Conservation (phyloP, 2,797 vertebrate species). For the Ceryle rudis region DNA sequence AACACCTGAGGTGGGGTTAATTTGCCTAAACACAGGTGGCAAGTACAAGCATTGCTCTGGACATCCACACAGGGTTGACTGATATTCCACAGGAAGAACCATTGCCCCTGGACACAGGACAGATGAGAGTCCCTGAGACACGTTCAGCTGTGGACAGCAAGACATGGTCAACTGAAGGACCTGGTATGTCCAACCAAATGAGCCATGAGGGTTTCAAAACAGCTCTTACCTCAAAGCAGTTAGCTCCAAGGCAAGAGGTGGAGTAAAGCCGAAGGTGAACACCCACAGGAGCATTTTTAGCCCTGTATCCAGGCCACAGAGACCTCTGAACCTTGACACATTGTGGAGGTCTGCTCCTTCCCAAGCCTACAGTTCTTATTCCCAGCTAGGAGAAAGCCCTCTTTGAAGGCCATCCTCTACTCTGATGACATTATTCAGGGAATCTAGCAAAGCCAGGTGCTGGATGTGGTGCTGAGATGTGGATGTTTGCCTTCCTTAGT, state of each 20-base stretch:
- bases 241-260: background rate
- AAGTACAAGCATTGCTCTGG: background rate
- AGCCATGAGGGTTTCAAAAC: background rate
- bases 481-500: background rate
- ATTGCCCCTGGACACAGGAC: rapidly evolving
- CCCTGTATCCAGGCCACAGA: background rate
- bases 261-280: background rate
- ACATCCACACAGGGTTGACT: background rate
- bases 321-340: background rate
- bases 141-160: background rate
- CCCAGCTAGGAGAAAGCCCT: background rate
- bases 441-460: background rate
- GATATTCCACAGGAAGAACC: background rate
- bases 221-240: background rate
- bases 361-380: background rate
- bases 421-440: background rate
- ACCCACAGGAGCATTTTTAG: rapidly evolving
- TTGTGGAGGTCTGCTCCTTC: background rate
- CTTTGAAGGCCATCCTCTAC: background rate
- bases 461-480: background rate
- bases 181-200: background rate
- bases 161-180: background rate
- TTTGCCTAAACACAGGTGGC: background rate
- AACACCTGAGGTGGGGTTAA: background rate
- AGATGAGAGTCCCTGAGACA: background rate